A percentile compares a stretch with the other conserved stretches of the same genome.
phyloP scores from a whole-genome alignment of 2,113 vertebrate genomes.

The Sander vitreus region DNA sequence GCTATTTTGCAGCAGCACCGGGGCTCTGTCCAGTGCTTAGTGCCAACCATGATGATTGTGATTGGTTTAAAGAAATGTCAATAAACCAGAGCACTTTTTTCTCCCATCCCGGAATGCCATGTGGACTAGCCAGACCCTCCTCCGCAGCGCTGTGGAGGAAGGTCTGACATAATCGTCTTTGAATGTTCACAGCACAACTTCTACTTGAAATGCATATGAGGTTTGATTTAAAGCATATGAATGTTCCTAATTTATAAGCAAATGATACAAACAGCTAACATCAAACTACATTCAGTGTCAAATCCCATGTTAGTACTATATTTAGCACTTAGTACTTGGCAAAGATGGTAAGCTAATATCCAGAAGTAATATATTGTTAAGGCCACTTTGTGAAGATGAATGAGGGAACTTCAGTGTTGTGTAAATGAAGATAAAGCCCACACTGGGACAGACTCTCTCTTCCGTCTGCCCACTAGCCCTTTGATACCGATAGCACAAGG shows the following conservation, averaged over 20 bases:
- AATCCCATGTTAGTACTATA: neutral
- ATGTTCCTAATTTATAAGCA: neutral
- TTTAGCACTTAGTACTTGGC: neutral
- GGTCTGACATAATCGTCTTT: too few species aligned
- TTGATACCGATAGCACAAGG: neutral
- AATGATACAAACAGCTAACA: neutral
- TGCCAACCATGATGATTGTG: too few species aligned
- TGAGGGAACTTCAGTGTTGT: conserved; percentile 3
- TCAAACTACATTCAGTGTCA: neutral
- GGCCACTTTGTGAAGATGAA: conserved; percentile 20
- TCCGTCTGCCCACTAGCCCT: neutral
- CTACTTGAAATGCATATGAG: too few species aligned
- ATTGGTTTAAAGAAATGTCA: too few species aligned
- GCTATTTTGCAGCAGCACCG: too few species aligned
- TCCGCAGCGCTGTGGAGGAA: too few species aligned
- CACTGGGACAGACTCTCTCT: conserved; percentile 6
- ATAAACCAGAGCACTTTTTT: too few species aligned
- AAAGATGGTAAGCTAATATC: neutral
- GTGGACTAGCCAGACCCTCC: too few species aligned
- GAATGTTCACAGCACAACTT: too few species aligned
- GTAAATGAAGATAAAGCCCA: conserved; percentile 31
- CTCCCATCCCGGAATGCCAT: too few species aligned
- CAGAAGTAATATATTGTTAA: neutral
- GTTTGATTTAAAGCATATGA: neutral
- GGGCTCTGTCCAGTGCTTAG: too few species aligned